Conservation (phyloP, 1,140 invertebrate species). For the Dolichoris vasculosae region DNA sequence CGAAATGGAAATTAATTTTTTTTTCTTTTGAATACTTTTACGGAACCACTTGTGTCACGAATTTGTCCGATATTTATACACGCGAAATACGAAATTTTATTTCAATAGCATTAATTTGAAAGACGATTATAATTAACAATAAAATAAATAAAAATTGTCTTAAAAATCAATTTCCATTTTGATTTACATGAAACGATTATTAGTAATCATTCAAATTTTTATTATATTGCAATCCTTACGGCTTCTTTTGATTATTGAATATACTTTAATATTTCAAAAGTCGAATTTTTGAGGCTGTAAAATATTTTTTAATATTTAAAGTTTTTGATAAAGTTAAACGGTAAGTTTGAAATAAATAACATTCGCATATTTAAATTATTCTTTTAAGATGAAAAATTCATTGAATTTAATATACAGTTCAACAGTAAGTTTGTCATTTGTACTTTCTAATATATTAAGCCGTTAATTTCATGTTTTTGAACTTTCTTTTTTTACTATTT, state of each 20-base stretch:
- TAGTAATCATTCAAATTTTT: neutral
- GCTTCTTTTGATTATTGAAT: conserved; percentile 17
- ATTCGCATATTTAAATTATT: conserved; percentile 39
- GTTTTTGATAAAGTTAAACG: conserved; percentile 42
- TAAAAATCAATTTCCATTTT: conserved; percentile 39
- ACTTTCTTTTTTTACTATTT: conserved; percentile 49
- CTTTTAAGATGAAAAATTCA: conserved; percentile 32
- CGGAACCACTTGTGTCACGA: neutral
- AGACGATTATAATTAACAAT: too few species aligned
- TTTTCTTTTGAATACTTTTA: neutral
- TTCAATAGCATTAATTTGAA: neutral
- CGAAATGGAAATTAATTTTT: conserved; percentile 42
- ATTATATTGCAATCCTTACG: neutral
- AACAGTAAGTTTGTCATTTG: conserved; percentile 51
- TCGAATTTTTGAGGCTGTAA: conserved; percentile 35
- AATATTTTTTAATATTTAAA: conserved; percentile 26
- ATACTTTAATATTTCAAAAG: neutral
- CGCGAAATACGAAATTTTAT: too few species aligned
- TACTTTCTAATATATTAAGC: conserved; percentile 37
- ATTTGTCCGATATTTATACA: too few species aligned
- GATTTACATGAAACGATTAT: neutral
- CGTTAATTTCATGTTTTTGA: conserved; percentile 45
- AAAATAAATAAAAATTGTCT: neutral
- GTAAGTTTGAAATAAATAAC: conserved; percentile 48
- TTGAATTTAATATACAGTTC: conserved; percentile 28